Percentiles rank a stretch among this genome's conserved stretches.
Conservation (phyloP, 2,113 vertebrate species). For the Corapipo altera region DNA sequence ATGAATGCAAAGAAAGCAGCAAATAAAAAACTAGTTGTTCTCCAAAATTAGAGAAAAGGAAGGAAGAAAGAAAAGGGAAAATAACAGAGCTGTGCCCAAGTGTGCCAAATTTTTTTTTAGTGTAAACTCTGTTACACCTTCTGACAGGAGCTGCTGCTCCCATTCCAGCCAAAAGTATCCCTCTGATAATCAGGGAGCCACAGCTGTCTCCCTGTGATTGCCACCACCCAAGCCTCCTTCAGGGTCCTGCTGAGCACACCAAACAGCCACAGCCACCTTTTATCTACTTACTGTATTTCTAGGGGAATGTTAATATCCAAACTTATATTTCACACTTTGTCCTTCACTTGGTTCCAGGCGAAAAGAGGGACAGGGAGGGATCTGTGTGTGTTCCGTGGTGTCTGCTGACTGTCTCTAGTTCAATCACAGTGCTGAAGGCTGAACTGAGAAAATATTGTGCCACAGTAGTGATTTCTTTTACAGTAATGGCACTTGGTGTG, state of each 20-base stretch:
- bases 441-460: background rate
- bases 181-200: background rate
- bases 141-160: background rate
- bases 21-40: background rate
- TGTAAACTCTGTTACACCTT: background rate
- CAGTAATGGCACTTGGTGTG: fast-evolving
- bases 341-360: background rate
- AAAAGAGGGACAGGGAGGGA: background rate
- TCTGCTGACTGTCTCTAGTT: too few species aligned
- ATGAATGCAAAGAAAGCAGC: background rate
- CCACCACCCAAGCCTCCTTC: background rate
- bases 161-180: background rate
- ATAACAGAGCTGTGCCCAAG: background rate
- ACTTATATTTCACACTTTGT: background rate
- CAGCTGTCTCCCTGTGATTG: background rate
- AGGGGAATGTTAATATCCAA: background rate
- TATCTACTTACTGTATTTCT: background rate
- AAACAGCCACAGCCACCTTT: background rate
- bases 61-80: background rate
- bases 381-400: background rate
- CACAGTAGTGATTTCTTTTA: background rate
- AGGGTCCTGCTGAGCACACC: fast-evolving
- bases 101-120: background rate
- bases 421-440: background rate
- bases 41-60: background rate